Evolutionary conservation across 2,888 invertebrate species (phyloP), one percentile per base, ranked within the genome.

Genomic region (Achlya flavicornis): DNA sequence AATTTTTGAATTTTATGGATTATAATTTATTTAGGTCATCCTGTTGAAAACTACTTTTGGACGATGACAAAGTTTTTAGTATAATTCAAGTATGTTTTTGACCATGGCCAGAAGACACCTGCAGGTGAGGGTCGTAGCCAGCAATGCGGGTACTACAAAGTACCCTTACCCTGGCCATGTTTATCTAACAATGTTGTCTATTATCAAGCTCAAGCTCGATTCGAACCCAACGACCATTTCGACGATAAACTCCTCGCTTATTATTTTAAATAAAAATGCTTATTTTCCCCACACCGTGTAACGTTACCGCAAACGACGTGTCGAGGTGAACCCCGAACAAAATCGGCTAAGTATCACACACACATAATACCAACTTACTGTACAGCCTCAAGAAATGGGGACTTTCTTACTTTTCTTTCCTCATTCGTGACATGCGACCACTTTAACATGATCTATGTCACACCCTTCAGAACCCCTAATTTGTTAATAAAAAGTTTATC

Each of bases 221-320:
- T 35, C 35, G 35, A 35, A 6, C 5, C 0, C 35, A 5, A 35
- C 35, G 35, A 7, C 26, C 2, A 26, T 26, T n/a, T 35, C 35
- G 35, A 35, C 5, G 35, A 71, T 67, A 68, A 72, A 43, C 69
- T 66, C 67, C 68, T 69, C 66, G 63, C 57, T 32, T 63, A 68
- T 53, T 53, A 65, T 16, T 61, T 58, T 19, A 68, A 79, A 77
- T 80, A 77, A 81, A 81, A 74, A 70, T 71, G 71, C 78, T 84
- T 80, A 74, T 80, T 82, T 78, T 74, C 79, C 82, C 68, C 76
- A 67, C 77, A 74, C 78, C 79, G 73, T 80, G 74, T 84, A 84
- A 88, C 81, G 81, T 81, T 78, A 79, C 92, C 92, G 81, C 91
- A 87, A 92, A 91, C 89, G 89, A 81, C 86, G 89, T 91, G 92